Percentiles rank a stretch among this genome's conserved stretches.
Conservation (phyloP, 2,113 vertebrate genomes). For the Grantiella picta region DNA sequence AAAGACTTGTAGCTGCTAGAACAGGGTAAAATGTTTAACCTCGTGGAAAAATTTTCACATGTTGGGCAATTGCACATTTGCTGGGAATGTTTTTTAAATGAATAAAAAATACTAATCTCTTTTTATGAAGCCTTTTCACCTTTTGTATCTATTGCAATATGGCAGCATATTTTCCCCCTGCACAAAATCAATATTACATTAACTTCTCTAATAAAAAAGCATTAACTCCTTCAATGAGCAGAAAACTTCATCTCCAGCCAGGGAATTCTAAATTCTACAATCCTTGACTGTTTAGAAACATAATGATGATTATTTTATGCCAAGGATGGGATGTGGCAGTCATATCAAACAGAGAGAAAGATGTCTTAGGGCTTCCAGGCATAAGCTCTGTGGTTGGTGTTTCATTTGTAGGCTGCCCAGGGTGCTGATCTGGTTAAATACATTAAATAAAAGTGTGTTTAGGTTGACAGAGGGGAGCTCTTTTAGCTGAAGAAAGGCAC, state of each 20-base stretch:
- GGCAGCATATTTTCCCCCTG: neutral
- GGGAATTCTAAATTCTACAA: slow-evolving; percentile 20
- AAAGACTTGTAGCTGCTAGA: slow-evolving; percentile 4
- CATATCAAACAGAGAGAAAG: slow-evolving; percentile 27
- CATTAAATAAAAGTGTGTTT: neutral
- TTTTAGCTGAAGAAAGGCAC: neutral
- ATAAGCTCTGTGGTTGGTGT: neutral
- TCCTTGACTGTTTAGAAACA: slow-evolving; percentile 30
- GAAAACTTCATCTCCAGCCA: slow-evolving; percentile 37
- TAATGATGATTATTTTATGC: slow-evolving; percentile 24
- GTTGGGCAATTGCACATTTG: slow-evolving; percentile 5
- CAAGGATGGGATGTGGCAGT: neutral
- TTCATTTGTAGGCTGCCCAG: neutral
- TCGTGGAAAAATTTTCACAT: neutral
- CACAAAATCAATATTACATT: slow-evolving; percentile 49
- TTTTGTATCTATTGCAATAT: neutral
- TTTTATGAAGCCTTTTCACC: neutral
- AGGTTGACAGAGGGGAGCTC: neutral
- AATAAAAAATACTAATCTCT: neutral
- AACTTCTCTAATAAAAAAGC: slow-evolving; percentile 33
- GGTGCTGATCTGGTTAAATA: slow-evolving; percentile 2
- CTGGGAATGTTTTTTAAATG: neutral
- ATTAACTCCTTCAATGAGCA: slow-evolving; percentile 20
- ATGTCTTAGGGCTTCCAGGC: neutral
- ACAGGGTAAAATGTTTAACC: slow-evolving; percentile 16